Evolutionary conservation across 2,888 invertebrate species (phyloP), one percentile per base, ranked within the genome.

Genomic region (Esperia sulphurella): DNA sequence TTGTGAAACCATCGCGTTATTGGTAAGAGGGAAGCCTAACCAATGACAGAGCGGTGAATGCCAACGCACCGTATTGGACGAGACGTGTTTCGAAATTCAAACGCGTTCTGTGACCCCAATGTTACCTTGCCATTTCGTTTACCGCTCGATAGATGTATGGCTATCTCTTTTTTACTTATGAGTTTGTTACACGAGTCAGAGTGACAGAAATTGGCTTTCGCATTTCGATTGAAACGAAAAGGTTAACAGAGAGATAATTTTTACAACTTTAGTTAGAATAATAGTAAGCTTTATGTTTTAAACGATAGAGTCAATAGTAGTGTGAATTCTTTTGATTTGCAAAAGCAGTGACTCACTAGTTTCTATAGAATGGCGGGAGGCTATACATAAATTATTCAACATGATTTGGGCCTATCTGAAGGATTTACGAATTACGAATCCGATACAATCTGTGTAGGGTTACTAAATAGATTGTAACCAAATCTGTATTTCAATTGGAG

Each of bases 71-170:
- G 83, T 74, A 88, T 88, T 88, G 88, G 88, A 82, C 70, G 73
- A 75, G 66, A 80, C 80, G 78, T 76, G 79, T 83, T 85, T 87
- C 84, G 83, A 85, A 86, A 86, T 87, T 87, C 81, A 87, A 87
- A 86, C 84, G 80, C 83, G 86, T 84, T 84, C 84, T 75, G 78
- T 88, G 87, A 88, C 87, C 88, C 82, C 83, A 75, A 78, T 83
- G 75, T 79, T 65, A 71, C 68, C 70, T 70, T 54, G 61, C 64
- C 60, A 61, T 31, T 62, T 61, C 68, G 57, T 59, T 53, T 59
- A 60, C 66, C 61, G 60, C 60, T 63, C 64, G 65, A 70, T 65
- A 64, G 61, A 60, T 53, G 49, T 67, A 61, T 55, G 49, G 54
- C 60, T 61, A 52, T 83, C 86, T 79, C 82, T 65, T 54, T 87